Evolutionary conservation across 2,888 invertebrate species (phyloP).

Genomic region (Callinectes sapidus): DNA sequence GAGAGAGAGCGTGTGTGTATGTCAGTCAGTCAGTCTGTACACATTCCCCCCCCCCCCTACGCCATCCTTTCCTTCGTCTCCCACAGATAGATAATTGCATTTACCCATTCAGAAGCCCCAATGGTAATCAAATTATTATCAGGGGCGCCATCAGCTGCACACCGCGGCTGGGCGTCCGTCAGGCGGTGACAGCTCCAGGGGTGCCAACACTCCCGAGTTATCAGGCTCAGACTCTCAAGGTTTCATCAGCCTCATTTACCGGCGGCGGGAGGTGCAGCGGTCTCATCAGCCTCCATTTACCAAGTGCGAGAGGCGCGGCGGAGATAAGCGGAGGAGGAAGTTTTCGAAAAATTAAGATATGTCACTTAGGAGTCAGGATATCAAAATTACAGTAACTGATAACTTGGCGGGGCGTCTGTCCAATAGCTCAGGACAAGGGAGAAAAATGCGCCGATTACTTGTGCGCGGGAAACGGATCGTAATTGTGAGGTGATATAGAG

Average conservation of each 20-base stretch:
- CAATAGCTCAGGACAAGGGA: slow-evolving; percentile 36
- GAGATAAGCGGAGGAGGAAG: background rate
- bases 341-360: slow-evolving; percentile 43
- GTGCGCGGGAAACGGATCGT: slow-evolving; percentile 46
- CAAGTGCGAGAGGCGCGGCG: background rate
- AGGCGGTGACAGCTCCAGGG: slow-evolving; percentile 59
- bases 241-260: slow-evolving; percentile 23
- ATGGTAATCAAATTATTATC: slow-evolving; percentile 68
- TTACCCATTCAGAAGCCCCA: slow-evolving; percentile 67
- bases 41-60: background rate
- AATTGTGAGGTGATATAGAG: slow-evolving; percentile 58
- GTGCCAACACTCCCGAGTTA: slow-evolving; percentile 49
- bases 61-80: slow-evolving; percentile 37
- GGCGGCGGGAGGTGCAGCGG: slow-evolving; percentile 1
- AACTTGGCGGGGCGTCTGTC: slow-evolving; percentile 39
- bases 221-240: slow-evolving; percentile 16
- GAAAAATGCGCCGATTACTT: slow-evolving; percentile 58
- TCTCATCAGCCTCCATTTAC: slow-evolving; percentile 34
- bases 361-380: slow-evolving; percentile 43
- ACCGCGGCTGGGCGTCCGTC: slow-evolving; percentile 50
- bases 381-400: slow-evolving; percentile 31
- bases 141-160: slow-evolving; percentile 55
- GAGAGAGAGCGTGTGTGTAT: too few relatives aligned
- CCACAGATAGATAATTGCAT: slow-evolving; percentile 66
- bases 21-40: slow-evolving; percentile 6